phyloP scores from a whole-genome alignment of 2,888 invertebrate genomes.

The Aethes cnicana region DNA sequence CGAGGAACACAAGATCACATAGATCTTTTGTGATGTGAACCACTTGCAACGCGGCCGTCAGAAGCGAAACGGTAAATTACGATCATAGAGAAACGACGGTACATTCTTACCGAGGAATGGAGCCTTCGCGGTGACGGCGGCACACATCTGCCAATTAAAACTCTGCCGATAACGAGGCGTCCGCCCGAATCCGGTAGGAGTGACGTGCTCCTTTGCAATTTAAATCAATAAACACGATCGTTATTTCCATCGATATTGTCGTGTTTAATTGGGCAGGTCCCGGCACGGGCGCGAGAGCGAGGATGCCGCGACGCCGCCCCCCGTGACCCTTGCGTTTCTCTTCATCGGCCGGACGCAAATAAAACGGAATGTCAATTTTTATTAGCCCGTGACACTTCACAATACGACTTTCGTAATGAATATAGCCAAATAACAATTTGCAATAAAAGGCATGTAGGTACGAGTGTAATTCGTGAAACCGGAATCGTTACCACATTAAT shows the following conservation, averaged over 20 bases:
- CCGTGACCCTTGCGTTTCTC: slow-evolving; percentile 13
- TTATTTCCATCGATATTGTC: slow-evolving; percentile 55
- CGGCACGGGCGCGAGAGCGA: slow-evolving; percentile 3
- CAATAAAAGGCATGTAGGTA: slow-evolving; percentile 47
- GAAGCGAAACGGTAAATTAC: slow-evolving; percentile 9
- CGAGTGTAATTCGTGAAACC: slow-evolving; percentile 51
- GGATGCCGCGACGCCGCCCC: not conserved
- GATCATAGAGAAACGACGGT: slow-evolving; percentile 4
- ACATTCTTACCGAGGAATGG: slow-evolving; percentile 4
- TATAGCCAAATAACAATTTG: slow-evolving; percentile 59
- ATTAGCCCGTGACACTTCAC: slow-evolving; percentile 49
- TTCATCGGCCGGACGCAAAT: slow-evolving; percentile 9
- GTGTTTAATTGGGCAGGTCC: slow-evolving; percentile 49
- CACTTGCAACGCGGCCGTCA: slow-evolving; percentile 14
- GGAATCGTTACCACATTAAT: slow-evolving; percentile 63
- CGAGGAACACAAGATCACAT: slow-evolving; percentile 17
- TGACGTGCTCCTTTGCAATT: slow-evolving; percentile 61
- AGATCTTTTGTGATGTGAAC: slow-evolving; percentile 26
- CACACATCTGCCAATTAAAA: slow-evolving; percentile 59
- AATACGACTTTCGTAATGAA: slow-evolving; percentile 56
- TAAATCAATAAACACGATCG: slow-evolving; percentile 60
- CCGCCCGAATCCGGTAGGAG: slow-evolving; percentile 46
- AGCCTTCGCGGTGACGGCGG: slow-evolving; percentile 5
- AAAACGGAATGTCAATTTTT: slow-evolving; percentile 48
- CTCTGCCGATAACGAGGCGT: slow-evolving; percentile 32